Conservation (phyloP, 2,113 vertebrate species). For the Aix galericulata region DNA sequence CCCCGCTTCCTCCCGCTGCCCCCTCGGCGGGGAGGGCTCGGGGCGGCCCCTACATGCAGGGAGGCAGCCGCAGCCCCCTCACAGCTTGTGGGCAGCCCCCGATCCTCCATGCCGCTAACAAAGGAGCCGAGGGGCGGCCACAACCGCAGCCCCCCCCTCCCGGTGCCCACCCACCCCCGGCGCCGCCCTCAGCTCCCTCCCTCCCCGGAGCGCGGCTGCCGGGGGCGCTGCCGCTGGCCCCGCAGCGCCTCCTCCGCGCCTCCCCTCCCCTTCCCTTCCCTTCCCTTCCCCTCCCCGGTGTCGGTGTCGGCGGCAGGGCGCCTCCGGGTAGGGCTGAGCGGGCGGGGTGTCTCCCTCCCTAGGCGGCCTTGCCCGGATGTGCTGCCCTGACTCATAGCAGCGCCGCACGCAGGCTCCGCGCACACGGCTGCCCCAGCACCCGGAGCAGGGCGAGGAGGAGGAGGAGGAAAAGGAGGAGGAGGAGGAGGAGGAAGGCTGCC, state of each 20-base stretch:
- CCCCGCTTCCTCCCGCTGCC: too few relatives aligned
- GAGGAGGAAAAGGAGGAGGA: background rate
- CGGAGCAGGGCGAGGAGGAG: background rate
- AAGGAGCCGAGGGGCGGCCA: background rate
- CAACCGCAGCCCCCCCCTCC: background rate
- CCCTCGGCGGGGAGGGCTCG: too few relatives aligned
- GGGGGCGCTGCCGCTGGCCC: background rate
- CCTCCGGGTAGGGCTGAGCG: background rate
- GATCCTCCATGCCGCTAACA: background rate
- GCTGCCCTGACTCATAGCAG: conserved; percentile 36
- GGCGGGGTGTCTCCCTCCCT: background rate
- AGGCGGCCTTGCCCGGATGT: conserved; percentile 57
- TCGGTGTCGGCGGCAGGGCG: background rate
- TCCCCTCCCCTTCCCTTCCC: background rate
- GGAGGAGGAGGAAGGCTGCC: background rate
- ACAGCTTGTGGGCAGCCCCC: background rate
- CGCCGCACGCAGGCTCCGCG: conserved; percentile 17
- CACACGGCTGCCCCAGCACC: background rate
- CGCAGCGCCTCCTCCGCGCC: background rate
- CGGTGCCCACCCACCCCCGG: background rate
- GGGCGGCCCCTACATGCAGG: too few relatives aligned
- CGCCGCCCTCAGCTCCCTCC: background rate
- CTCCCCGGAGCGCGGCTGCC: background rate
- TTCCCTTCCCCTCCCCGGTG: background rate
- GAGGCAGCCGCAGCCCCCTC: background rate